phyloP scores from a whole-genome alignment of 2,113 vertebrate species.

The Mus spicilegus region DNA sequence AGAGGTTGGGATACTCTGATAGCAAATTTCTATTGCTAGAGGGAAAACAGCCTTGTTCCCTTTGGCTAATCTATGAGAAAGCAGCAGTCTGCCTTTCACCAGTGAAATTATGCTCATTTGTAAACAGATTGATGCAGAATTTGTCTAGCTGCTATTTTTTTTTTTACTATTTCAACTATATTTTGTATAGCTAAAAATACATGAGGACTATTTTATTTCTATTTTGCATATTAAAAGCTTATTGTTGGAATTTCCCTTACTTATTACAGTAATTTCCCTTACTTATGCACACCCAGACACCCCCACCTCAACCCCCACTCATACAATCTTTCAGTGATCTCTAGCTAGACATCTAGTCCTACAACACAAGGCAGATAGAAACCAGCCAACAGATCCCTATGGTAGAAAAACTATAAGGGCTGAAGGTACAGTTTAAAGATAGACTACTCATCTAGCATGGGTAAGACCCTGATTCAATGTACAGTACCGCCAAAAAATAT shows the following conservation, averaged over 20 bases:
- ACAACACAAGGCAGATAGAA: neutral
- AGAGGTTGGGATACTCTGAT: neutral
- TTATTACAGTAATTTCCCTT: neutral
- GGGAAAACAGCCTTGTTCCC: neutral
- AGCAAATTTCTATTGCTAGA: neutral
- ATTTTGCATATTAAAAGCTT: constrained; percentile 10
- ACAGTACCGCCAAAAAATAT: neutral
- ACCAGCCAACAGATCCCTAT: neutral
- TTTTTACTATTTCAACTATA: neutral
- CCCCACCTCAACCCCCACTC: neutral
- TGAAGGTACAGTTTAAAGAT: neutral
- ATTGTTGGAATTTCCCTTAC: neutral
- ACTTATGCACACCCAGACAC: neutral
- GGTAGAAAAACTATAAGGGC: neutral
- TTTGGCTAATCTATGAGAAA: neutral
- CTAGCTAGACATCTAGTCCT: neutral
- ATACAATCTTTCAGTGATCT: neutral
- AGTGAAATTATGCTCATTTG: neutral
- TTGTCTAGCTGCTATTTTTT: neutral
- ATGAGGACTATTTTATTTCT: constrained; percentile 1
- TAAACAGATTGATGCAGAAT: neutral
- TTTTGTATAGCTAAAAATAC: neutral
- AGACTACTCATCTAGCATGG: neutral
- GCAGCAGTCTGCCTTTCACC: neutral
- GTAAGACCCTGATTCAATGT: neutral